These are phyloP conservation scores for Lophius americanus DNA, from an alignment of 2,797 vertebrate genomes.

Conservation along the genomic window DNA sequence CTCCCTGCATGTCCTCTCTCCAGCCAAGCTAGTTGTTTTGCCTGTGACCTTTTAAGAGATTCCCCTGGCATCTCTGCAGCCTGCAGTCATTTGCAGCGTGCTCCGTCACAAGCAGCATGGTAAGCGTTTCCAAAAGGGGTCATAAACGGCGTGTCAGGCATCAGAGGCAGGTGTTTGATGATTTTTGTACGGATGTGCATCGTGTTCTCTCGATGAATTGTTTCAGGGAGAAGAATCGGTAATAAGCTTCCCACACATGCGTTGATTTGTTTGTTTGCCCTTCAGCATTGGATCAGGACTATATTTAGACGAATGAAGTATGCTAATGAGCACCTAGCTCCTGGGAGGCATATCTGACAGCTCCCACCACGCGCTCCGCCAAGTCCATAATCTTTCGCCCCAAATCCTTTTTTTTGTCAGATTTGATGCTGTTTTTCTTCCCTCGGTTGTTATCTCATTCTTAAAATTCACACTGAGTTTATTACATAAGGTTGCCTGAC, in stretches of 20 bases:
- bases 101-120: slow-evolving; percentile 72
- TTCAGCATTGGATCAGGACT: slow-evolving; percentile 72
- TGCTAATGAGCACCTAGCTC: slow-evolving; percentile 79
- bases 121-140: slow-evolving; percentile 70
- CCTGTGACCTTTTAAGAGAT: slow-evolving; percentile 79
- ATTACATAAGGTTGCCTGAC: slow-evolving; percentile 34
- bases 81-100: slow-evolving; percentile 75
- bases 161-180: slow-evolving; percentile 40
- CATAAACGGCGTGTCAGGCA: slow-evolving; percentile 63
- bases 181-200: slow-evolving; percentile 41
- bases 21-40: slow-evolving; percentile 71
- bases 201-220: slow-evolving; percentile 39
- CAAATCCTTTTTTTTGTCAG: slow-evolving; percentile 47
- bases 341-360: slow-evolving; percentile 76
- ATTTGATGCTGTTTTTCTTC: slow-evolving; percentile 20
- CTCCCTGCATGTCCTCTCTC: slow-evolving; percentile 71
- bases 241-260: slow-evolving; percentile 26
- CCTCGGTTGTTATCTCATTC: slow-evolving; percentile 43
- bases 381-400: slow-evolving; percentile 69
- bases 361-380: slow-evolving; percentile 60
- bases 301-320: slow-evolving; percentile 78
- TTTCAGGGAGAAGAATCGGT: slow-evolving; percentile 53
- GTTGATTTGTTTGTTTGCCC: slow-evolving; percentile 73
- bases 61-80: slow-evolving; percentile 71
- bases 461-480: slow-evolving; percentile 25